A percentile compares a stretch with the other conserved stretches of the same genome.
Evolutionary conservation across 2,113 vertebrate species (phyloP).

Genomic region (Mus pahari): DNA sequence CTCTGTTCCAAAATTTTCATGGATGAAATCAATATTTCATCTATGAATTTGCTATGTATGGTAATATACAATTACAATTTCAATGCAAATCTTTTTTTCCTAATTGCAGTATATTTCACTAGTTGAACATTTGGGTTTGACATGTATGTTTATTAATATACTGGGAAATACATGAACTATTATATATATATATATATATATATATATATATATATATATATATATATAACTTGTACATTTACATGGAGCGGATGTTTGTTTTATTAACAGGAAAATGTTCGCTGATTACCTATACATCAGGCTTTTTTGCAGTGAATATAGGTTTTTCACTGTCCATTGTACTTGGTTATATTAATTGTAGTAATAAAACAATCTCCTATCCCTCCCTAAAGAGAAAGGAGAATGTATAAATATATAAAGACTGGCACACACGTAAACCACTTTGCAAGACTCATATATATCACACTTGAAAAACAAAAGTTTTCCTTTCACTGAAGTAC

Average conservation of each 20-base stretch:
- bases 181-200: slow-evolving; percentile 23
- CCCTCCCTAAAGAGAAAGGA: not conserved
- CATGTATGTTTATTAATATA: not conserved
- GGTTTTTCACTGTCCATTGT: not conserved
- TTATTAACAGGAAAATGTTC: not conserved
- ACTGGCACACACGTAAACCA: not conserved
- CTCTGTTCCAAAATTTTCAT: not conserved
- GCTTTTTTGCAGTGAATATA: not conserved
- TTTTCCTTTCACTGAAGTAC: not conserved
- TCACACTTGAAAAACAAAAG: not conserved
- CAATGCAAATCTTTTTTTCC: not conserved
- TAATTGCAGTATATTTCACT: not conserved
- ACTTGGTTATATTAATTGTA: not conserved
- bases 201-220: slow-evolving; percentile 51
- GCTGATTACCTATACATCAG: not conserved
- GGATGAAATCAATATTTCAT: not conserved
- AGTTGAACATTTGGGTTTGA: not conserved
- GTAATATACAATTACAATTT: not conserved
- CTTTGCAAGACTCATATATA: not conserved
- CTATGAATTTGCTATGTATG: not conserved
- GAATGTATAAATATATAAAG: not conserved
- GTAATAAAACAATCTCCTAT: not conserved
- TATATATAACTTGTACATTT: not conserved
- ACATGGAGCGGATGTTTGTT: not conserved
- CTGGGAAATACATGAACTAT: not conserved